Evolutionary conservation across 2,797 vertebrate species (phyloP), one percentile per base, ranked within the genome.

Genomic region (Syndactyla subalaris): DNA sequence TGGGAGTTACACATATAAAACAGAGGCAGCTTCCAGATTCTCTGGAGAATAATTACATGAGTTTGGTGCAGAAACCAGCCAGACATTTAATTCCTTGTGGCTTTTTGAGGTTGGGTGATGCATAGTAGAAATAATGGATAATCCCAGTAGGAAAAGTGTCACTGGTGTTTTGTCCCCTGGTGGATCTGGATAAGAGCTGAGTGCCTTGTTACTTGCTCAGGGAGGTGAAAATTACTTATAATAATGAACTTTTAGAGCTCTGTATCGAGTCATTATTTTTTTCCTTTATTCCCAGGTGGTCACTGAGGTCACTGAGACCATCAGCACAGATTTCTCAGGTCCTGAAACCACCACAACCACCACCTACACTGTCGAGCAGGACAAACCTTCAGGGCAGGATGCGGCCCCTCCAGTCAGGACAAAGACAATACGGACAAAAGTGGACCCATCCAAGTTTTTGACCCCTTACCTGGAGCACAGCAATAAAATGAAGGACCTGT

Each of bases 381-480:
- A 8, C n/a, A 63, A 80, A 34, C 30, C 93, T 77, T 13, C 85
- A 2, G 5, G 4, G 81, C 16, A 68, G 27, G 80, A 59, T 63
- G 96, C 77, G 38, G 97, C 98, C 27, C 95, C 98, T 70, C 98
- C 97, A 30, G 92, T 95, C 89, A 98, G 98, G 93, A 99, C 97
- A 94, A 98, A 97, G 82, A 98, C 81, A 51, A 98, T 98, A 96
- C 98, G 97, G 95, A 98, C 93, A 46, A 99, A 99, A 97, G 98
- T 99, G 97, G 99, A 99, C 88, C 96, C 98, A 10, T 99, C 99
- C 57, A 99, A 99, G 97, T 99, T 99, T 97, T 98, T 99, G 99
- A 99, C 99, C 21, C 99, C 99, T 18, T 99, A 99, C 93, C 98
- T 99, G 97, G 98, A 98, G 70, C 99, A 99, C 97, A 99, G 99